phyloP scores from a whole-genome alignment of 2,113 vertebrate genomes.

The Hemicordylus capensis region DNA sequence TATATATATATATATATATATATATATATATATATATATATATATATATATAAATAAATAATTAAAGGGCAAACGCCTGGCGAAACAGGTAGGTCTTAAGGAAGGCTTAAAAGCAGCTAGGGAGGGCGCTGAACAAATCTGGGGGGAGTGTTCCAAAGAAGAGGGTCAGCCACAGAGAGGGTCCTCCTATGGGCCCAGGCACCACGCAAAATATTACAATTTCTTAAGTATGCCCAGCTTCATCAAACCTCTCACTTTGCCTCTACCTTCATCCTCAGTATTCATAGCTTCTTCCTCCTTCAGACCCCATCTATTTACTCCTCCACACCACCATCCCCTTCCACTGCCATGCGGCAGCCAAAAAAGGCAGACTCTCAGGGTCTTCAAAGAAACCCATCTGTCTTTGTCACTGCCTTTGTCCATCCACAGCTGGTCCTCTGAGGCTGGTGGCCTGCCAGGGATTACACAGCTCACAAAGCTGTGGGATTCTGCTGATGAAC shows the following conservation, averaged over 20 bases:
- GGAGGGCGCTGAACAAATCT: no score
- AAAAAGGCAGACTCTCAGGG: background rate
- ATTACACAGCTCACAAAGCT: background rate
- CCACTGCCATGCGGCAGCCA: background rate
- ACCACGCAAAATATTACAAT: no score
- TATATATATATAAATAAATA: no score
- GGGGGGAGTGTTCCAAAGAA: no score
- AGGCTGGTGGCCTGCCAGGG: background rate
- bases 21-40: no score
- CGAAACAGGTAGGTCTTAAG: no score
- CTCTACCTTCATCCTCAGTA: rapidly evolving
- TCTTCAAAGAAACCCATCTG: background rate
- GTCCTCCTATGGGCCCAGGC: no score
- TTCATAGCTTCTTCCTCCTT: rapidly evolving
- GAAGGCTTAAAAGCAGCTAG: no score
- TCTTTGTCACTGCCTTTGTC: background rate
- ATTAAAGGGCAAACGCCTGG: no score
- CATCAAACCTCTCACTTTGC: background rate
- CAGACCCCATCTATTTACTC: background rate
- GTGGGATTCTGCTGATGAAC: background rate
- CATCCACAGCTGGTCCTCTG: background rate
- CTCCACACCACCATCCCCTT: background rate
- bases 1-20: no score
- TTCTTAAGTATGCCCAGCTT: background rate
- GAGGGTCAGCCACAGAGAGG: no score